Evolutionary conservation across 2,797 vertebrate species (phyloP), one percentile per base, ranked within the genome.

Genomic region (Malurus splendens): DNA sequence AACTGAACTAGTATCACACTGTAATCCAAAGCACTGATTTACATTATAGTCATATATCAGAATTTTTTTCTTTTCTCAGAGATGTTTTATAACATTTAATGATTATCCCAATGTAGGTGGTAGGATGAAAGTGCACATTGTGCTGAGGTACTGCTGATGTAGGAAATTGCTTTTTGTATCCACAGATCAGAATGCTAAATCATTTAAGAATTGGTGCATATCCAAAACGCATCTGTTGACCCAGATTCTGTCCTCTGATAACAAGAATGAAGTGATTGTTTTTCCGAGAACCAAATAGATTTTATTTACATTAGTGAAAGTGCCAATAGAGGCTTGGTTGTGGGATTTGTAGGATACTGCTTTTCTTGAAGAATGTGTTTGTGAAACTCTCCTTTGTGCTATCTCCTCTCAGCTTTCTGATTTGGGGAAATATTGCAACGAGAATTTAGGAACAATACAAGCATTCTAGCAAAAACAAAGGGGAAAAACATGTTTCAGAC

Each of bases 21-120:
- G 94, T 98, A 98, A 98, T 98, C 98, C 97, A 92, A 90, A 94
- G 95, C 95, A 97, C 97, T 97, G 96, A 97, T 97, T 98, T 96
- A 97, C 97, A 97, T 97, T 96, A 97, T 74, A 80, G 96, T 92
- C 97, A 98, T 96, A 93, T 97, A 97, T 97, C 95, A 96, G 96
- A 96, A 95, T 96, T 93, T 95, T 94, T 95, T 71, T 64, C 48
- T 64, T 96, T 97, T 97, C 95, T 88, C 62, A 59, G 86, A 93
- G 95, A 95, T 92, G 78, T 95, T 96, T 94, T 94, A 87, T 94
- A 95, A 92, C 82, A 55, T 93, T 91, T 93, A 93, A 90, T 96
- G 96, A 96, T 95, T 94, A 90, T 74, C 78, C 72, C 74, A 78
- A 28, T 65, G 90, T 86, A 94, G 95, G 94, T 93, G 87, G 96